phyloP scores from a whole-genome alignment of 1,140 invertebrate species.

The Caenorhabditis tropicalis region DNA sequence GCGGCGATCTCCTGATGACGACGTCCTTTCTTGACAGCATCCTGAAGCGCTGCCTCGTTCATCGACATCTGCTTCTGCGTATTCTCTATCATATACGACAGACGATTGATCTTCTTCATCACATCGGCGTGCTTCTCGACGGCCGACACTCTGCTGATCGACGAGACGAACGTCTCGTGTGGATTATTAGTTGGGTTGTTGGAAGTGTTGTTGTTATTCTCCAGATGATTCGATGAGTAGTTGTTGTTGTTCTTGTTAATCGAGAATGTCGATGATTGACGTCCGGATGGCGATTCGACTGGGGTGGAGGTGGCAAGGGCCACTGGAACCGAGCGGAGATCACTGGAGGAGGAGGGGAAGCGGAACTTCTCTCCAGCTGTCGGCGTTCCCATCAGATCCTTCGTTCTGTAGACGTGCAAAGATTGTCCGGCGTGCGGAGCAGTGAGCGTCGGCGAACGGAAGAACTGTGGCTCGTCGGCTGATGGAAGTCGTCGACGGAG shows the following conservation, averaged over 20 bases:
- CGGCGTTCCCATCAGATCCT: neutral
- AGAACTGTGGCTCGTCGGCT: conserved; percentile 1
- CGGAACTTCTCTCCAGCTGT: conserved; percentile 13
- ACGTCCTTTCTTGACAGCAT: neutral
- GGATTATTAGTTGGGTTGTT: neutral
- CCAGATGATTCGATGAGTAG: conserved; percentile 2
- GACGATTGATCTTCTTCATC: conserved; percentile 12
- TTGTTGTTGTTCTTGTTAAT: neutral
- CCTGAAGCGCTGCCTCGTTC: neutral
- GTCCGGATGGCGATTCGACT: neutral
- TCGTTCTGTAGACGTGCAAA: neutral
- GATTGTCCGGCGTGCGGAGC: conserved; percentile 3
- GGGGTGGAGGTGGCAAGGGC: neutral
- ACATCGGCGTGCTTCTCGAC: neutral
- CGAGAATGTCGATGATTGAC: neutral
- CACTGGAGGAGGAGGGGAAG: neutral
- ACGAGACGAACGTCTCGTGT: neutral
- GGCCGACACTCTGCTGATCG: neutral
- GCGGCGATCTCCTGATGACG: neutral
- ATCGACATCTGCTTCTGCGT: conserved; percentile 6
- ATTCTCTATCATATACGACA: conserved; percentile 25
- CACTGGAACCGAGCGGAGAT: neutral
- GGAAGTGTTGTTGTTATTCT: neutral
- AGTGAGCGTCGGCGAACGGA: neutral
- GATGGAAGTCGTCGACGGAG: neutral